Evolutionary conservation across 1,140 invertebrate species (phyloP), one percentile per base, ranked within the genome.

Genomic region (Pemphigus obesinymphae): DNA sequence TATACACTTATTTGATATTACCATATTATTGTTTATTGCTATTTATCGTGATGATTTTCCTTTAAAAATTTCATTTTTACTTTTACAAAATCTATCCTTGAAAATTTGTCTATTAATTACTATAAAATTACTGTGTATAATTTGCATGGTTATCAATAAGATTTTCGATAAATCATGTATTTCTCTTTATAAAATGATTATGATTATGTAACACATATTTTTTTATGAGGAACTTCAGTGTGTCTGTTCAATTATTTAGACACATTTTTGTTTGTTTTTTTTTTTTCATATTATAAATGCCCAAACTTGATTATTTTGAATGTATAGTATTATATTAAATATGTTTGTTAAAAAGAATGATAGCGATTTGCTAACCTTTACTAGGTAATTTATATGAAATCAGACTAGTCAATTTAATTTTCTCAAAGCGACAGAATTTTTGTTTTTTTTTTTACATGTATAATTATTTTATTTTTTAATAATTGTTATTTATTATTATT

Each of bases 231-330:
- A 10, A 20, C 15, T 70, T 26, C 43, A 70, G 26, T 26, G n/a
- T 70, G n/a, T n/a, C 66, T 26, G 66, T 68, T 40, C n/a, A 40
- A 40, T 63, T 66, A 37, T 45, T 45, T 17, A 40, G 63, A 70
- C 11, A 23, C n/a, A 45, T 15, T 31, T 26, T 55, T 48, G 17
- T 73, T 73, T 70, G 37, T 70, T 72, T 48, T 72, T 48, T 29
- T 50, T 72, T 48, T 73, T 48, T 73, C 10, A 29, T 48, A 73
- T n/a, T n/a, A 45, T 73, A 43, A 73, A 73, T 73, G 26, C 11
- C 26, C n/a, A 48, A 73, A 29, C 29, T 29, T 50, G 8, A 31
- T 50, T 73, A 50, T 50, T 31, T 73, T 73, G 43, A 17, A 34
- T 50, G 17, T 72, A 8, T 55, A 55, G 4, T 72, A 48, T 29